Evolutionary conservation across 2,113 vertebrate species (phyloP).

Genomic region (Peromyscus californicus): DNA sequence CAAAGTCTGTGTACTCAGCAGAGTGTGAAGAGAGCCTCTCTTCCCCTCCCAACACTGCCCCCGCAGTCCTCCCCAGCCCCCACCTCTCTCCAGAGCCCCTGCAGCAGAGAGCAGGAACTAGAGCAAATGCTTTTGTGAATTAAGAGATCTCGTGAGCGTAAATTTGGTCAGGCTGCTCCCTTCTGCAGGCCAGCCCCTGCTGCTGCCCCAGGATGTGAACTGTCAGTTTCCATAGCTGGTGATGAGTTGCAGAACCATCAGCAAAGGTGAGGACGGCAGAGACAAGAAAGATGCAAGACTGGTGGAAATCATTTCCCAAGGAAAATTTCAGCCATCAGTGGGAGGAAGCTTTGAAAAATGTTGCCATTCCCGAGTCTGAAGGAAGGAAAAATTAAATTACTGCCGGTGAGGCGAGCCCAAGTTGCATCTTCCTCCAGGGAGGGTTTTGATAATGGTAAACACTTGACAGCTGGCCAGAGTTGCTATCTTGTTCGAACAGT

Average conservation of each 20-base stretch:
- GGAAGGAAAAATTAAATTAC: constrained; percentile 93
- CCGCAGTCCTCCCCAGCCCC: constrained; percentile 84
- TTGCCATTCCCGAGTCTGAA: constrained; percentile 92
- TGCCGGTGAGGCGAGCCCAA: constrained; percentile 92
- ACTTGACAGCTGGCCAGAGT: constrained; percentile 93
- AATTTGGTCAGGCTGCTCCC: constrained; percentile 96
- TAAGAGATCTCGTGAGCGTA: constrained; percentile 94
- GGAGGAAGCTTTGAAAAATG: constrained; percentile 90
- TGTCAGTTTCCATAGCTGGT: constrained; percentile 98
- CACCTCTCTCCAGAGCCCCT: constrained; percentile 88
- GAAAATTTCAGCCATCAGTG: constrained; percentile 91
- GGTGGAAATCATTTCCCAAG: constrained; percentile 92
- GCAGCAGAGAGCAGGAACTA: constrained; percentile 95
- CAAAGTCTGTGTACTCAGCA: constrained; percentile 90
- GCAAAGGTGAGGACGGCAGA: constrained; percentile 97
- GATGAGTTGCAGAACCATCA: constrained; percentile 97
- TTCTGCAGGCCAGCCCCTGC: constrained; percentile 93
- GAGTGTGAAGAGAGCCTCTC: constrained; percentile 93
- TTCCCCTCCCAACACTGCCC: constrained; percentile 88
- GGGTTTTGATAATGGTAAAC: constrained; percentile 92
- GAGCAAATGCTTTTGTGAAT: constrained; percentile 99
- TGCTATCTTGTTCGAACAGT: constrained; percentile 92
- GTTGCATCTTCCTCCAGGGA: constrained; percentile 91
- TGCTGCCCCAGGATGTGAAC: constrained; percentile 97
- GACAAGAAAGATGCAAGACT: constrained; percentile 91